A percentile compares a stretch with the other conserved stretches of the same genome.
These are phyloP conservation scores for Zaprionus obscuricornis DNA, from an alignment of 2,888 invertebrate species.

Conservation along the genomic window DNA sequence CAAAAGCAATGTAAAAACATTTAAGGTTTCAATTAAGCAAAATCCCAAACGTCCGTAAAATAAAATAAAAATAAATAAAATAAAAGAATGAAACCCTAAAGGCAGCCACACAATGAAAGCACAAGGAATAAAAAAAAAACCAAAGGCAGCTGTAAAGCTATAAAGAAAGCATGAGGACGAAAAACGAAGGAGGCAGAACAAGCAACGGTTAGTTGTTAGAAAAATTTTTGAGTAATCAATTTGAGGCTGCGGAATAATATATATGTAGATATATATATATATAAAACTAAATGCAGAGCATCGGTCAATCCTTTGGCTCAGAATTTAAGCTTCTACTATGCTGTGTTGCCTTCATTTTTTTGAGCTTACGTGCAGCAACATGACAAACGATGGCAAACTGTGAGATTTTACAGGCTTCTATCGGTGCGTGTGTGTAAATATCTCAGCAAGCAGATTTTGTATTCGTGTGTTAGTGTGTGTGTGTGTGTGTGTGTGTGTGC, in stretches of 20 bases:
- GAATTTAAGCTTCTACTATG: conserved; percentile 32
- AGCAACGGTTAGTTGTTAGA: conserved; percentile 28
- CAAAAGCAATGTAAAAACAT: conserved; percentile 66
- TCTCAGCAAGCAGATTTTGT: conserved; percentile 26
- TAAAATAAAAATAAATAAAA: conserved; percentile 30
- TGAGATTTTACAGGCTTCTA: conserved; percentile 12
- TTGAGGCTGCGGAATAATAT: conserved; percentile 43
- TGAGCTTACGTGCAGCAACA: conserved; percentile 62
- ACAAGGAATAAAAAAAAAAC: conserved; percentile 5
- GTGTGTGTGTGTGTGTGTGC: conserved; percentile 6
- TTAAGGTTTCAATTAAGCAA: conserved; percentile 75
- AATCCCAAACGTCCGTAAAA: conserved; percentile 49
- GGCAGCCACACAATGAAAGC: conserved; percentile 26
- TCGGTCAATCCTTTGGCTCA: conserved; percentile 35
- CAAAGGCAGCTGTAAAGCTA: conserved; percentile 3
- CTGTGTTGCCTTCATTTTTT: conserved; percentile 20
- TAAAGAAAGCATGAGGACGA: neutral
- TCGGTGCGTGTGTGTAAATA: neutral
- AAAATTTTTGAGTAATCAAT: conserved; percentile 70
- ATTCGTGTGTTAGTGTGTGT: neutral
- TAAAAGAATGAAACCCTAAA: conserved; percentile 26
- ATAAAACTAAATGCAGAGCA: conserved; percentile 19
- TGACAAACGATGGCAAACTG: conserved; percentile 69
- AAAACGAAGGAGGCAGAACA: neutral
- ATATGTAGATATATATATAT: conserved; percentile 5